phyloP scores from a whole-genome alignment of 2,113 vertebrate species.

The Cisticola juncidis region DNA sequence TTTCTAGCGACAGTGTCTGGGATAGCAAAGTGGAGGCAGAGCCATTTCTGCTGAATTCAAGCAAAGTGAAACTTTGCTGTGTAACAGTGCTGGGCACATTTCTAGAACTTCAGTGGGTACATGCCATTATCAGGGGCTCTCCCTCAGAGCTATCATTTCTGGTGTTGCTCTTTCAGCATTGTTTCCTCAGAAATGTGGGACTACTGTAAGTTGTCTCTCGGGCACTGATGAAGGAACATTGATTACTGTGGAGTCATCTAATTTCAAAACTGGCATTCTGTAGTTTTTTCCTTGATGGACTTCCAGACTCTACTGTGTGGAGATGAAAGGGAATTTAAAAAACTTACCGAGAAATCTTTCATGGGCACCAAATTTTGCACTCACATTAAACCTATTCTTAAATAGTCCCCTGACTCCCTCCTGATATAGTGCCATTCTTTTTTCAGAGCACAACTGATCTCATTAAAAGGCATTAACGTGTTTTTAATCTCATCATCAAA shows the following conservation, averaged over 20 bases:
- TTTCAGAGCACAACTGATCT: not conserved
- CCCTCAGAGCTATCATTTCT: not conserved
- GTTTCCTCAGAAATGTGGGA: not conserved
- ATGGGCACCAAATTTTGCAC: not conserved
- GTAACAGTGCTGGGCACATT: not conserved
- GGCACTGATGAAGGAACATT: not conserved
- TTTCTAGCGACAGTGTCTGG: not conserved
- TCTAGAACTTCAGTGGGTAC: not conserved
- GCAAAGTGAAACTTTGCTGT: not conserved
- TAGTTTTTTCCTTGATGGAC: not conserved
- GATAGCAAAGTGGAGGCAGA: not conserved
- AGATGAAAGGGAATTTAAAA: not conserved
- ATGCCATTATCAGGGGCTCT: not conserved
- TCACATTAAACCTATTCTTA: not conserved
- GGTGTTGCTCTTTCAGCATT: not conserved
- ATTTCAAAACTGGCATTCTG: not conserved
- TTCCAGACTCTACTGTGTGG: not conserved
- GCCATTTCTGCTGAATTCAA: not conserved
- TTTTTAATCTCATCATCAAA: not conserved
- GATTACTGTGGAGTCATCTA: not conserved
- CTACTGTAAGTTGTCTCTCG: not conserved
- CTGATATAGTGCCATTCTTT: not conserved
- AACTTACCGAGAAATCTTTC: not conserved
- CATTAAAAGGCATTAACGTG: not conserved
- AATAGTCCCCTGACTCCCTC: not conserved